Conservation (phyloP, 2,888 invertebrate species). For the Cheiracanthium punctorium region DNA sequence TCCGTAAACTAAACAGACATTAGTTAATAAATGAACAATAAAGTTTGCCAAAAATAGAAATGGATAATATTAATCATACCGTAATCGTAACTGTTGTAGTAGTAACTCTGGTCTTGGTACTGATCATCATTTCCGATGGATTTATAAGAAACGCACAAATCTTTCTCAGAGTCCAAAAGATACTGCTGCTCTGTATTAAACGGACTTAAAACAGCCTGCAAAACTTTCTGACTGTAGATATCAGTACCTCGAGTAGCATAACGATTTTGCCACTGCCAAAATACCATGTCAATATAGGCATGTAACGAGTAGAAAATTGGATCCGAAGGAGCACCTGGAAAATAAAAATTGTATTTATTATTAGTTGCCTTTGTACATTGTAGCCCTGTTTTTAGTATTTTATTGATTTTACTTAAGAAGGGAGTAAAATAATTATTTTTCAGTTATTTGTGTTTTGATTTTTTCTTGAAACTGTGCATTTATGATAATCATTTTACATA, state of each 20-base stretch:
- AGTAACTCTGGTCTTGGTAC: background rate
- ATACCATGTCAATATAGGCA: conserved; percentile 58
- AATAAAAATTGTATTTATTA: no score
- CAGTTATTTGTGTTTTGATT: no score
- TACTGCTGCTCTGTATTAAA: conserved; percentile 41
- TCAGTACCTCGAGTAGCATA: conserved; percentile 1
- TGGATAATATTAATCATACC: background rate
- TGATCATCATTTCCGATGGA: background rate
- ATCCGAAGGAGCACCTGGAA: conserved; percentile 46
- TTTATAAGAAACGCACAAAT: conserved; percentile 39
- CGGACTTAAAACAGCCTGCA: conserved; percentile 39
- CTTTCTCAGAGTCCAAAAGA: conserved; percentile 40
- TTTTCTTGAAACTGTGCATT: no score
- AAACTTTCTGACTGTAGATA: conserved; percentile 14
- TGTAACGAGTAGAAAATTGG: conserved; percentile 64
- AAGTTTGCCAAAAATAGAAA: no score
- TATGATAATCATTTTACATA: no score
- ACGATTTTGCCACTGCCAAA: conserved; percentile 62
- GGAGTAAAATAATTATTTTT: no score
- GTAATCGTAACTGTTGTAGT: background rate
- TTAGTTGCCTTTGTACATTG: no score
- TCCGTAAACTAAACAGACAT: no score
- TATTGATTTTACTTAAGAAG: no score
- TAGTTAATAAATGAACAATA: no score
- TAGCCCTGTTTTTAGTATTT: no score